A percentile compares a stretch with the other conserved stretches of the same genome.
Conservation (phyloP, 2,797 vertebrate species). For the Australoheros facetus region DNA sequence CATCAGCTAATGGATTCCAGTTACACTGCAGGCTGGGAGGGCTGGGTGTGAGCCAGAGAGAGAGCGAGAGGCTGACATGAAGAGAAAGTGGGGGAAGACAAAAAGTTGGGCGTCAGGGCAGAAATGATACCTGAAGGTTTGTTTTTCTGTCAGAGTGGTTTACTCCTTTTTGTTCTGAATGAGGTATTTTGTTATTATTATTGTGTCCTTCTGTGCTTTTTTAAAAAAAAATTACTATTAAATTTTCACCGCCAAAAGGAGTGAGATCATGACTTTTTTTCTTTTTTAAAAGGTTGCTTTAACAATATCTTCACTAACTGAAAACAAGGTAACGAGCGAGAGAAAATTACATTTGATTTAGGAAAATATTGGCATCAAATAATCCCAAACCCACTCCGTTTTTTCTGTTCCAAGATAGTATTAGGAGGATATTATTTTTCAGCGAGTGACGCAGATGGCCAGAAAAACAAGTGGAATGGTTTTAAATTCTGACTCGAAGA, state of each 20-base stretch:
- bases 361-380: slow-evolving; percentile 4
- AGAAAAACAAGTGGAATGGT: not conserved
- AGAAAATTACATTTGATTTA: slow-evolving; percentile 9
- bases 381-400: not conserved
- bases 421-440: slow-evolving; percentile 7
- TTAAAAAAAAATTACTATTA: slow-evolving; percentile 3
- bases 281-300: not conserved
- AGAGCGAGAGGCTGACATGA: not conserved
- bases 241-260: not conserved
- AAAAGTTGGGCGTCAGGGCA: not conserved
- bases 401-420: slow-evolving; percentile 12
- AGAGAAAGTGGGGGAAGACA: slow-evolving; percentile 23
- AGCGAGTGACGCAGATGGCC: slow-evolving; percentile 10
- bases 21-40: slow-evolving; percentile 36
- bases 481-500: not conserved
- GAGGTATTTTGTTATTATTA: not conserved
- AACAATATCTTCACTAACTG: not conserved
- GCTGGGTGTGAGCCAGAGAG: slow-evolving; percentile 13
- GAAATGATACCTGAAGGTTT: not conserved
- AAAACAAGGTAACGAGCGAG: not conserved
- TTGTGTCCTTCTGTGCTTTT: not conserved
- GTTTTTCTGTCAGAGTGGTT: not conserved
- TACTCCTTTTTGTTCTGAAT: slow-evolving; percentile 5
- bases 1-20: slow-evolving; percentile 73
- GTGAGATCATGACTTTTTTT: not conserved